phyloP scores from a whole-genome alignment of 2,797 vertebrate species.

The Rhinichthys osculus region DNA sequence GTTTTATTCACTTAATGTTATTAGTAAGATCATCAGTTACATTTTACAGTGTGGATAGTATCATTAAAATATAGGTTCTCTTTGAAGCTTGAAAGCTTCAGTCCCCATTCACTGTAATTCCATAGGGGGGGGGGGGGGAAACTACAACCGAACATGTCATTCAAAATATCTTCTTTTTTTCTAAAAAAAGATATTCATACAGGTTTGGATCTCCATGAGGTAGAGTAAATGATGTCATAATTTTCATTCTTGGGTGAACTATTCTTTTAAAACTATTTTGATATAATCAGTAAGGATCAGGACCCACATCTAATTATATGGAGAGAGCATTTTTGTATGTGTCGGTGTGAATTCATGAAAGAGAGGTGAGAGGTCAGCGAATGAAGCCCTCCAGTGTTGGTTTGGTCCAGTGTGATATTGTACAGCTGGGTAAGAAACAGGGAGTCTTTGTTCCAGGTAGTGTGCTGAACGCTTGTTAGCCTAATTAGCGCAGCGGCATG shows the following conservation, averaged over 20 bases:
- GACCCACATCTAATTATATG: not conserved
- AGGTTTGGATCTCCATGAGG: not conserved
- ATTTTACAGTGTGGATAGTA: no score
- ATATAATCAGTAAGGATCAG: not conserved
- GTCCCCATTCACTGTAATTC: not conserved
- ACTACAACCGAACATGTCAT: not conserved
- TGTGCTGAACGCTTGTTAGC: conserved; percentile 35
- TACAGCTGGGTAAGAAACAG: conserved; percentile 50
- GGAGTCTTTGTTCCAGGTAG: conserved; percentile 54
- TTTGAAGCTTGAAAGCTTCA: not conserved
- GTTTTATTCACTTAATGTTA: no score
- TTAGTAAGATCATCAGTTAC: no score
- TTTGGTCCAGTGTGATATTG: conserved; percentile 32
- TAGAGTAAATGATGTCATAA: not conserved
- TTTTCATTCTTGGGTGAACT: not conserved
- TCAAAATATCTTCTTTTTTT: not conserved
- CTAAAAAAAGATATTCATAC: not conserved
- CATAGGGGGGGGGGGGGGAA: no score
- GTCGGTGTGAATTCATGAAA: not conserved
- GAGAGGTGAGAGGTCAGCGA: conserved; percentile 22
- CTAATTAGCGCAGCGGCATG: conserved; percentile 43
- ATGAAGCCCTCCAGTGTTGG: conserved; percentile 22
- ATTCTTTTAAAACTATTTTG: not conserved
- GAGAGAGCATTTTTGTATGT: not conserved
- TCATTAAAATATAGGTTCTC: not conserved